Conservation (phyloP, 2,888 invertebrate species). For the Apamea sordens region DNA sequence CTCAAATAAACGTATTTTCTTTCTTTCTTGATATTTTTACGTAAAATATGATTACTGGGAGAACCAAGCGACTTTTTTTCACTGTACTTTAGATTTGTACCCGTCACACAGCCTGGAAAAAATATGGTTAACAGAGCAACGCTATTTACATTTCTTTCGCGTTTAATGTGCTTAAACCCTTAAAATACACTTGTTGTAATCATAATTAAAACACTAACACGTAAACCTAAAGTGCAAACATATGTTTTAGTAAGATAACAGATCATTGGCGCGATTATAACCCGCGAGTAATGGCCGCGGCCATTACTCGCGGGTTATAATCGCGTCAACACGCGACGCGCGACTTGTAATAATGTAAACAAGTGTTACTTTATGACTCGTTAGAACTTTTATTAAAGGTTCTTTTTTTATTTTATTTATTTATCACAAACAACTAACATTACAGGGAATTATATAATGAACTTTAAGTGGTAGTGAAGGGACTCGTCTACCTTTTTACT, state of each 20-base stretch:
- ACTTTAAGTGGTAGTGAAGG: no score
- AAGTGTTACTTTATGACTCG: slow-evolving; percentile 27
- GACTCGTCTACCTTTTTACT: neutral
- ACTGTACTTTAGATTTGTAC: neutral
- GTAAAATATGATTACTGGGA: neutral
- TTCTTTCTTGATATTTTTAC: neutral
- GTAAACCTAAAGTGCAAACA: slow-evolving; percentile 47
- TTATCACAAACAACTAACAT: no score
- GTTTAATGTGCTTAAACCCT: neutral
- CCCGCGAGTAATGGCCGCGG: no score
- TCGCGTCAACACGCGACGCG: slow-evolving; percentile 43
- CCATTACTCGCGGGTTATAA: slow-evolving; percentile 26
- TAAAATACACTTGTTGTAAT: slow-evolving; percentile 1
- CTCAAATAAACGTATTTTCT: no score
- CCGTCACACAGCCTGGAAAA: no score
- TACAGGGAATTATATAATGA: neutral
- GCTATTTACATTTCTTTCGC: neutral
- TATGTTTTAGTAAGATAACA: slow-evolving; percentile 28
- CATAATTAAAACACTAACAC: slow-evolving; percentile 33
- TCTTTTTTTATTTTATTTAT: neutral
- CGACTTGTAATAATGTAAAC: slow-evolving; percentile 28
- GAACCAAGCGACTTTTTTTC: neutral
- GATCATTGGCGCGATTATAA: slow-evolving; percentile 5
- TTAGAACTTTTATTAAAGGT: neutral
- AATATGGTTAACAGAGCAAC: neutral